A percentile compares a stretch with the other conserved stretches of the same genome.
phyloP scores from a whole-genome alignment of 2,888 invertebrate species.

The Chrysina gloriosa region DNA sequence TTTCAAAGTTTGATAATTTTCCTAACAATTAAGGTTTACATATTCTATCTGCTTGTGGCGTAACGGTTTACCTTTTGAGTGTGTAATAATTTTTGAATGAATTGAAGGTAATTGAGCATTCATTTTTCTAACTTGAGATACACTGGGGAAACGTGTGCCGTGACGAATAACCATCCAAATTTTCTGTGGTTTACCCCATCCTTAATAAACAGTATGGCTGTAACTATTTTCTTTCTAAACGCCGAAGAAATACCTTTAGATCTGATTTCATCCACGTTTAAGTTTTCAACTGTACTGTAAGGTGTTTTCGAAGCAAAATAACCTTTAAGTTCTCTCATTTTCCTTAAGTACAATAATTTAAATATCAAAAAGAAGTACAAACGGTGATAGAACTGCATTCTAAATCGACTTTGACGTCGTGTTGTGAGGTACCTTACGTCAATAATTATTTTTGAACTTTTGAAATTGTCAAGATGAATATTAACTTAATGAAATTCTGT shows the following conservation, averaged over 20 bases:
- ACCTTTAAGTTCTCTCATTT: neutral
- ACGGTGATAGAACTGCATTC: neutral
- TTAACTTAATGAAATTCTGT: no score
- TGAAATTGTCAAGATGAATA: no score
- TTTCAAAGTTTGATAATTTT: slow-evolving; percentile 1
- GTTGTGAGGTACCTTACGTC: neutral
- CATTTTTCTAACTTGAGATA: slow-evolving; percentile 9
- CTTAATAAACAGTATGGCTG: neutral
- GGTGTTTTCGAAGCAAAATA: slow-evolving; percentile 25
- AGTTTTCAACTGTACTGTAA: neutral
- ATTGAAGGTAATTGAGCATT: slow-evolving; percentile 8
- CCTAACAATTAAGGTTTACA: neutral
- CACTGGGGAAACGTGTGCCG: slow-evolving; percentile 18
- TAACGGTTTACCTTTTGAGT: neutral
- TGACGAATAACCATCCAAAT: slow-evolving; percentile 31
- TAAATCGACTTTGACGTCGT: slow-evolving; percentile 1
- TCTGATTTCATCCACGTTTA: neutral
- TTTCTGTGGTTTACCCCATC: slow-evolving; percentile 15
- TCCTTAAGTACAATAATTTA: slow-evolving; percentile 15
- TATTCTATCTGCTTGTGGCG: neutral
- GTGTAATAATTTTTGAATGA: neutral
- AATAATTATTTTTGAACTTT: neutral
- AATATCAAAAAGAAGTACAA: slow-evolving; percentile 15
- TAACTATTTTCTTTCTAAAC: neutral
- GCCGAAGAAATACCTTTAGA: neutral